Evolutionary conservation across 2,797 vertebrate genomes (phyloP).

Genomic region (Eulemur mongoz): DNA sequence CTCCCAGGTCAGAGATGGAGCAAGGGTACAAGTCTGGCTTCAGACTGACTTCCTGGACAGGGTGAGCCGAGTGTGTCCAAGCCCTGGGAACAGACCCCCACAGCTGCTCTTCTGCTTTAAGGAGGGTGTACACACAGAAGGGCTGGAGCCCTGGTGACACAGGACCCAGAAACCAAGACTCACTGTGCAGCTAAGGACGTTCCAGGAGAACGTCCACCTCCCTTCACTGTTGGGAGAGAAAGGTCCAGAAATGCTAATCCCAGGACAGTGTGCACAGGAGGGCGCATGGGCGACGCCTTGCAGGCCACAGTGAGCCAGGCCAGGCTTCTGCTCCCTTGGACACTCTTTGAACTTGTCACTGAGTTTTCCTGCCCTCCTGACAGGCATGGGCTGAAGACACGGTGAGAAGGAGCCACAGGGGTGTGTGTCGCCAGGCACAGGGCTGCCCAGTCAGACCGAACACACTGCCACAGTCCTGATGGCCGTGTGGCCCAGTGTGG

Average conservation of each 20-base stretch:
- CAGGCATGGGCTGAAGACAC: slow-evolving; percentile 74
- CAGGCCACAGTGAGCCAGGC: slow-evolving; percentile 64
- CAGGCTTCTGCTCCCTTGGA: slow-evolving; percentile 64
- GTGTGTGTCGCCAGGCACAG: slow-evolving; percentile 65
- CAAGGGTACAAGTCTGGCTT: not conserved
- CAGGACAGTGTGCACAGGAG: slow-evolving; percentile 60
- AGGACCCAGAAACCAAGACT: slow-evolving; percentile 41
- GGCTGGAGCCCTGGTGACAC: not conserved
- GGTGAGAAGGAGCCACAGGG: slow-evolving; percentile 66
- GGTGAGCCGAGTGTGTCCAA: not conserved
- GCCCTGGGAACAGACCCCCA: not conserved
- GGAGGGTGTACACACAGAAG: not conserved
- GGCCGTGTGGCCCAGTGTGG: slow-evolving; percentile 47
- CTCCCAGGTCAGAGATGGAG: not conserved
- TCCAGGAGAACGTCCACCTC: not conserved
- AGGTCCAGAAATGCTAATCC: slow-evolving; percentile 69
- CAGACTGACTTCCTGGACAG: not conserved
- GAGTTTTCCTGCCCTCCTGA: slow-evolving; percentile 77
- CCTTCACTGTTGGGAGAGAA: slow-evolving; percentile 18
- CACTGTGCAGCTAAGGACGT: slow-evolving; percentile 32
- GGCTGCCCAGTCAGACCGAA: slow-evolving; percentile 67
- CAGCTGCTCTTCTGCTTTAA: not conserved
- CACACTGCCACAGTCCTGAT: not conserved
- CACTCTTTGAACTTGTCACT: slow-evolving; percentile 73
- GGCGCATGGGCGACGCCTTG: slow-evolving; percentile 57